Evolutionary conservation across 2,888 invertebrate genomes (phyloP).

Genomic region (Hemistola chrysoprasaria): DNA sequence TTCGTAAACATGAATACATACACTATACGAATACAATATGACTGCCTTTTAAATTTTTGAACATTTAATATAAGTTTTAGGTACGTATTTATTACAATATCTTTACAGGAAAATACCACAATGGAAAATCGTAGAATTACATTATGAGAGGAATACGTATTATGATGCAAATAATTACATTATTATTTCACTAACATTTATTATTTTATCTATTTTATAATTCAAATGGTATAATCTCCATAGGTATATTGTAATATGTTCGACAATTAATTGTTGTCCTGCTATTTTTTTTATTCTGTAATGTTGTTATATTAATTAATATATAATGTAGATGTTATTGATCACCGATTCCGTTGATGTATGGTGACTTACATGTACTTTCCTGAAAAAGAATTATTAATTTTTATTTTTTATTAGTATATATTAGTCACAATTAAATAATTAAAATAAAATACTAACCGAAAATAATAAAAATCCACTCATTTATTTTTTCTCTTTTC

Average conservation of each 20-base stretch:
- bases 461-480: no score
- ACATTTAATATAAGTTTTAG: constrained; percentile 7
- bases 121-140: constrained; percentile 14
- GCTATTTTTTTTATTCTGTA: constrained; percentile 12
- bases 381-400: constrained; percentile 54
- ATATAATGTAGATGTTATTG: constrained; percentile 28
- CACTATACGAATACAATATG: not conserved
- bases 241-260: no score
- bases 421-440: no score
- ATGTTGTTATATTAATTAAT: constrained; percentile 17
- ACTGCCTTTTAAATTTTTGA: constrained; percentile 6
- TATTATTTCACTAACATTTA: constrained; percentile 8
- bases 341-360: constrained; percentile 44
- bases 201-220: constrained; percentile 18
- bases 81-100: not conserved
- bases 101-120: constrained; percentile 10
- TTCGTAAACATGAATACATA: not conserved
- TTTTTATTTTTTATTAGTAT: constrained; percentile 9
- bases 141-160: constrained; percentile 5
- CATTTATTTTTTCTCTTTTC: no score
- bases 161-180: constrained; percentile 5
- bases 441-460: no score
- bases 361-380: constrained; percentile 66
- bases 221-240: constrained; percentile 22
- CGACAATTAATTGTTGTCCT: constrained; percentile 14